Conservation (phyloP, 1,140 invertebrate species). For the Bradysia coprophila region DNA sequence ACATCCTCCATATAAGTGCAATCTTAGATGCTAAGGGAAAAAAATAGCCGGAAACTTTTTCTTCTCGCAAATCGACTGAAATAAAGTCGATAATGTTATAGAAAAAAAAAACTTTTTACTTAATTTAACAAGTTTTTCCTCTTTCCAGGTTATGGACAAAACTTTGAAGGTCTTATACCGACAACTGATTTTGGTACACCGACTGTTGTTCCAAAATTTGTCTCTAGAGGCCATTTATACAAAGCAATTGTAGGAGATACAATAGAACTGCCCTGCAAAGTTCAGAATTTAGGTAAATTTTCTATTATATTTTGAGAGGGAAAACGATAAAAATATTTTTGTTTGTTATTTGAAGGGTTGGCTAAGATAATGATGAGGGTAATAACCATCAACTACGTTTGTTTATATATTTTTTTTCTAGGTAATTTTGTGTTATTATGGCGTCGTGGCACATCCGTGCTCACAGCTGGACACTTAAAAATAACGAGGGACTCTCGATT, state of each 20-base stretch:
- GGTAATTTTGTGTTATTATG: conserved; percentile 38
- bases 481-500: conserved; percentile 36
- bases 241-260: conserved; percentile 56
- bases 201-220: conserved; percentile 35
- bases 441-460: conserved; percentile 35
- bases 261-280: conserved; percentile 51
- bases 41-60: no score
- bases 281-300: conserved; percentile 53
- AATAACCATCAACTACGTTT: no score
- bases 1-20: no score
- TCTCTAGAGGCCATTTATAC: conserved; percentile 50
- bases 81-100: no score
- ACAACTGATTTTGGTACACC: conserved; percentile 14
- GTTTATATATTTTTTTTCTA: conserved; percentile 7
- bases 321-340: neutral
- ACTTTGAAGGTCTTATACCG: conserved; percentile 5
- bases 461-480: conserved; percentile 38
- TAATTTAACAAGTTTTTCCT: no score
- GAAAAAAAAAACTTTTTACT: no score
- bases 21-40: no score
- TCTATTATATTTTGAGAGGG: neutral
- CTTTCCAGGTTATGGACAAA: conserved; percentile 3
- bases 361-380: no score
- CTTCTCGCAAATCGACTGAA: no score
- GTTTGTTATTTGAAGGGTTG: no score